These are phyloP conservation scores for Terrapene triunguis DNA, from an alignment of 2,113 vertebrate species.

Conservation along the genomic window DNA sequence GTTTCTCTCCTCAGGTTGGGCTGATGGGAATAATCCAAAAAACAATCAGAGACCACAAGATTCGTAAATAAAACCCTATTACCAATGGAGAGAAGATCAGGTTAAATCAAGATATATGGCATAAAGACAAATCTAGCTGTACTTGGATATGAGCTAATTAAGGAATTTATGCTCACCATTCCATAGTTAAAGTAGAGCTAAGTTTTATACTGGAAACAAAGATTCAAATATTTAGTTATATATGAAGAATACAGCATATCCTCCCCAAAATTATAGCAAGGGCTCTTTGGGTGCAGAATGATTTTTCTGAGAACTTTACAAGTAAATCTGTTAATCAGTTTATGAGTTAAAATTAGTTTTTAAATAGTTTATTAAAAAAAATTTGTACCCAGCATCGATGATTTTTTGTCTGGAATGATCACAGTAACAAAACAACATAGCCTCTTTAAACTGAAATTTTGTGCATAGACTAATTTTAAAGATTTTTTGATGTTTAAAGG, in stretches of 20 bases:
- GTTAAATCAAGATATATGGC: not conserved
- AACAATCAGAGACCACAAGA: not conserved
- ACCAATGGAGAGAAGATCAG: not conserved
- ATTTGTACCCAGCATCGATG: not conserved
- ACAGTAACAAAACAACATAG: not conserved
- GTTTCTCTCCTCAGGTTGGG: not conserved
- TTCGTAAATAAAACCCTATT: not conserved
- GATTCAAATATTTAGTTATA: not conserved
- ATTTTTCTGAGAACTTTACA: not conserved
- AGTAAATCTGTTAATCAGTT: conserved; percentile 4
- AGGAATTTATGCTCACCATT: not conserved
- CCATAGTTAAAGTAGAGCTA: not conserved
- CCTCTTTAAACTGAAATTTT: conserved; percentile 34
- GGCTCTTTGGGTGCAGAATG: not conserved
- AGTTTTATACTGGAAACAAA: not conserved
- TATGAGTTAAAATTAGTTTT: not conserved
- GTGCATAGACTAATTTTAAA: not conserved
- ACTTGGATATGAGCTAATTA: not conserved
- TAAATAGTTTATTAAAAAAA: not conserved
- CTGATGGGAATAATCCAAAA: not conserved
- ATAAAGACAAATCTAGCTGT: not conserved
- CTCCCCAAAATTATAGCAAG: not conserved
- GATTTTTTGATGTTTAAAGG: not conserved
- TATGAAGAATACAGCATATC: not conserved
- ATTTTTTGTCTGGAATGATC: not conserved